A percentile compares a stretch with the other conserved stretches of the same genome.
Evolutionary conservation across 2,113 vertebrate genomes (phyloP).

Genomic region (Martes martes): DNA sequence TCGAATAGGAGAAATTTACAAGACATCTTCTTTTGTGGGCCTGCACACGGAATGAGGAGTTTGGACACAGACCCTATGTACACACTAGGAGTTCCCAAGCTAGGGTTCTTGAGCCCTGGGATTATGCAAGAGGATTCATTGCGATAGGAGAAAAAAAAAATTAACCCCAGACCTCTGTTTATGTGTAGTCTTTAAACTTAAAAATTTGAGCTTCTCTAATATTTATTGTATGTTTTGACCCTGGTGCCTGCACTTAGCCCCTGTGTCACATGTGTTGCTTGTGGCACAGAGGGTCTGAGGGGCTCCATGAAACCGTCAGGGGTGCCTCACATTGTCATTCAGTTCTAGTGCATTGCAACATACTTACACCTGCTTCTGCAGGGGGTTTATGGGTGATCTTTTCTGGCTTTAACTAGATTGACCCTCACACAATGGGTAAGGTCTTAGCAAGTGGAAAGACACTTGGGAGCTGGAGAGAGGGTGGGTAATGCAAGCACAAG

Average conservation of each 20-base stretch:
- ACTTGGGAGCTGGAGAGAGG: neutral
- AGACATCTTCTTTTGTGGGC: neutral
- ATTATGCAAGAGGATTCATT: neutral
- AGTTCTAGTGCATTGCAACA: neutral
- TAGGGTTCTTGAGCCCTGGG: neutral
- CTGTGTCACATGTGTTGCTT: accelerated
- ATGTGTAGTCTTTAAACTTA: neutral
- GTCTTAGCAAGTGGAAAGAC: neutral
- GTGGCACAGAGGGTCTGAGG: neutral
- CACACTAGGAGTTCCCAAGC: neutral
- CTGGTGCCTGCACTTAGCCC: neutral
- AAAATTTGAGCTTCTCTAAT: neutral
- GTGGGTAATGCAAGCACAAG: too few relatives aligned
- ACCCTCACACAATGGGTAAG: neutral
- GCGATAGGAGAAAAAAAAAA: neutral
- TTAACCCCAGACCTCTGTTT: neutral
- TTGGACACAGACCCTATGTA: neutral
- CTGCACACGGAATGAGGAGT: neutral
- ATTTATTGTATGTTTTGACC: neutral
- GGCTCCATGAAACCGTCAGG: accelerated
- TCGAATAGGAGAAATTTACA: neutral
- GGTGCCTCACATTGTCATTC: neutral
- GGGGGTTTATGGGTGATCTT: neutral
- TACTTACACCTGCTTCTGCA: neutral
- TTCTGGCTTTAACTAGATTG: neutral